Evolutionary conservation across 2,888 invertebrate species (phyloP).

Genomic region (Urechis unicinctus): DNA sequence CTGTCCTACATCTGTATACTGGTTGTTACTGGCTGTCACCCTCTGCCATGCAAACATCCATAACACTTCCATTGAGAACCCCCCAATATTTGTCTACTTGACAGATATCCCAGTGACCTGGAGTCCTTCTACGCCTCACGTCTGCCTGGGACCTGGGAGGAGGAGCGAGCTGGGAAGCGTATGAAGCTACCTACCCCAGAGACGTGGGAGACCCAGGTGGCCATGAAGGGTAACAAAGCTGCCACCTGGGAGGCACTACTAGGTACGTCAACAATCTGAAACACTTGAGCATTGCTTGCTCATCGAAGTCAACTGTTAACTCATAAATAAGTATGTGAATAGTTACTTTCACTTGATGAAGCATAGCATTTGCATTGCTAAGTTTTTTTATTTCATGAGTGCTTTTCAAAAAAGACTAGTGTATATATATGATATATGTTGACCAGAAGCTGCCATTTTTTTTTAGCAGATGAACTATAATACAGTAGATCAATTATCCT

Average conservation of each 20-base stretch:
- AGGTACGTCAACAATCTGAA: conserved; percentile 34
- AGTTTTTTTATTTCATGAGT: too few relatives aligned
- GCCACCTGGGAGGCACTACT: conserved; percentile 51
- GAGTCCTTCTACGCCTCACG: conserved; percentile 46
- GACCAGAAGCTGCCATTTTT: too few relatives aligned
- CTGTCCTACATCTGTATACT: too few relatives aligned
- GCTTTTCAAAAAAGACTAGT: too few relatives aligned
- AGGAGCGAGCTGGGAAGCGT: conserved; percentile 47
- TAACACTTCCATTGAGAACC: not conserved
- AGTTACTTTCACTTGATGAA: not conserved
- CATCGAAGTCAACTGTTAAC: too few relatives aligned
- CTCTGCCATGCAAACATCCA: not conserved
- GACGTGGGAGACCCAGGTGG: conserved; percentile 54
- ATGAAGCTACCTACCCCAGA: conserved; percentile 54
- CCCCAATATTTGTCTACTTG: not conserved
- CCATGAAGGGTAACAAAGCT: conserved; percentile 52
- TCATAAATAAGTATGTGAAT: not conserved
- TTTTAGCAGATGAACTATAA: too few relatives aligned
- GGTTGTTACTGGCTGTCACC: too few relatives aligned
- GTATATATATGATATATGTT: too few relatives aligned
- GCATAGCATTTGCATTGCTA: too few relatives aligned
- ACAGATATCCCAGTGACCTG: conserved; percentile 48
- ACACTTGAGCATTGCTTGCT: too few relatives aligned
- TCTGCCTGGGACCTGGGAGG: conserved; percentile 49
- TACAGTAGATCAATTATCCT: too few relatives aligned